Evolutionary conservation across 2,888 invertebrate species (phyloP).

Genomic region (Apamea crenata): DNA sequence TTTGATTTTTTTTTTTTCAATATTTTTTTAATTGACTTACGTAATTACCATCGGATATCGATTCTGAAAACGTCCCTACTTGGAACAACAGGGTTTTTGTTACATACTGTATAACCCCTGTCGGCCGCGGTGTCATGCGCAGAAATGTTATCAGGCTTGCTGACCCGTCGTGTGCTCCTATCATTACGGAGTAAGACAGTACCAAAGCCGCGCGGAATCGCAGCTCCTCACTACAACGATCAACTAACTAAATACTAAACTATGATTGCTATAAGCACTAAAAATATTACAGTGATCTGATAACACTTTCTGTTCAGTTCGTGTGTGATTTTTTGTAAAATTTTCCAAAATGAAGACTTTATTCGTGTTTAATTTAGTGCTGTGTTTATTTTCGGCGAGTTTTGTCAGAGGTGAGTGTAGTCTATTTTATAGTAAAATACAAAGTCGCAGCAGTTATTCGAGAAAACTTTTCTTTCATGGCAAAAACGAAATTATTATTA

Average conservation of each 20-base stretch:
- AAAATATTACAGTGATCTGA: constrained; percentile 35
- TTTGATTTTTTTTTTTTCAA: no score
- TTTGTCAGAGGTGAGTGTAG: constrained; percentile 75
- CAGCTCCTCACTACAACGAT: constrained; percentile 40
- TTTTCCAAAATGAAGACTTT: constrained; percentile 69
- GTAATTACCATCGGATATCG: no score
- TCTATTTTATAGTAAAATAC: background rate
- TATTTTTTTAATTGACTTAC: no score
- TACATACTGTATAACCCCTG: no score
- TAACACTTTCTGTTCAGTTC: constrained; percentile 33
- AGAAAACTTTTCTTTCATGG: background rate
- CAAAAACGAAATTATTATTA: background rate
- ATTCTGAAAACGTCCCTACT: no score
- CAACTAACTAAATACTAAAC: constrained; percentile 36
- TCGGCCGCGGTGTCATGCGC: constrained; percentile 75
- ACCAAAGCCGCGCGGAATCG: constrained; percentile 57
- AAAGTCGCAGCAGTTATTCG: background rate
- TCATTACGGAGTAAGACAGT: constrained; percentile 71
- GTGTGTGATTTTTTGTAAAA: constrained; percentile 31
- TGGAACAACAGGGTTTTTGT: no score
- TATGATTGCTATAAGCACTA: constrained; percentile 40
- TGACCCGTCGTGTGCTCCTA: constrained; percentile 75
- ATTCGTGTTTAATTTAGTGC: constrained; percentile 70
- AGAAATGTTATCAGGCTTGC: constrained; percentile 80
- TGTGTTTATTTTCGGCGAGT: constrained; percentile 72